phyloP scores from a whole-genome alignment of 2,797 vertebrate genomes.

The Lacerta viridis region DNA sequence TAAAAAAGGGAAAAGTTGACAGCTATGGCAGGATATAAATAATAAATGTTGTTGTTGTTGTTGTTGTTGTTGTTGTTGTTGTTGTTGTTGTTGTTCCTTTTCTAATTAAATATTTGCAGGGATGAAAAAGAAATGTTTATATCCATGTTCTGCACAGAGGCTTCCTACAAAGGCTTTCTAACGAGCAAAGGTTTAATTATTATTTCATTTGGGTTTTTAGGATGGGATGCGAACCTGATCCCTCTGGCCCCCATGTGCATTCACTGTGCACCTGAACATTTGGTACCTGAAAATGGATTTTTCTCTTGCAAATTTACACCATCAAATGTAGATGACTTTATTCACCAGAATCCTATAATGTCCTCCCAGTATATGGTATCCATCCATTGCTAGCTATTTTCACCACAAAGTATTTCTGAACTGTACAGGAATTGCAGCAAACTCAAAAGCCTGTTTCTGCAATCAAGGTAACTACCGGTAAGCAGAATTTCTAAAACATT shows the following conservation, averaged over 20 bases:
- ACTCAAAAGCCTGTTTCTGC: background rate
- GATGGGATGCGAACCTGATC: too few species aligned
- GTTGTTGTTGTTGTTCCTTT: background rate
- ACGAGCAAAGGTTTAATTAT: background rate
- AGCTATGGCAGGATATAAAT: too few species aligned
- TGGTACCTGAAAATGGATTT: too few species aligned
- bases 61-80: too few species aligned
- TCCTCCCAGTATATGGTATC: background rate
- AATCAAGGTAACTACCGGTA: too few species aligned
- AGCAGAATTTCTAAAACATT: too few species aligned
- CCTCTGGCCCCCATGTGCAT: too few species aligned
- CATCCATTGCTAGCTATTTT: background rate
- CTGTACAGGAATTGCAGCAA: background rate
- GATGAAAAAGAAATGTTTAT: background rate
- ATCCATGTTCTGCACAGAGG: background rate
- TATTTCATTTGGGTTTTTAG: background rate
- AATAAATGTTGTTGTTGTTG: too few species aligned
- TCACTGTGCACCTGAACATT: too few species aligned
- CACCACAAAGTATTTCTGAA: background rate
- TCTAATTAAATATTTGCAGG: background rate
- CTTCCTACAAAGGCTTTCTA: background rate
- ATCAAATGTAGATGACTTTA: background rate
- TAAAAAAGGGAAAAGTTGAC: too few species aligned
- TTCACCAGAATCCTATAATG: background rate
- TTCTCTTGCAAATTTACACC: too few species aligned